Evolutionary conservation across 2,797 vertebrate species (phyloP), one percentile per base, ranked within the genome.

Genomic region (Melanotaenia pygmaea): DNA sequence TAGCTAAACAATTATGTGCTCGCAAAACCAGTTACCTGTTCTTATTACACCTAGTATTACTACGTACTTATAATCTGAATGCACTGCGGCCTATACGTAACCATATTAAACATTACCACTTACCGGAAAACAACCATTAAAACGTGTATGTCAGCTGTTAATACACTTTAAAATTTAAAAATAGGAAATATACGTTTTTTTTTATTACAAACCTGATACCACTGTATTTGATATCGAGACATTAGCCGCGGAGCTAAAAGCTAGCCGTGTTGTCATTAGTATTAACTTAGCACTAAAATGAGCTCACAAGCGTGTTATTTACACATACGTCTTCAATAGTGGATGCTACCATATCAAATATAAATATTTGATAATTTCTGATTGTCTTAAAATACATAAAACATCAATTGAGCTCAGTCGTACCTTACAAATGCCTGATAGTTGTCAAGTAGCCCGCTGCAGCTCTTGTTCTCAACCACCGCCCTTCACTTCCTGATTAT

Each of bases 401-500:
- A 6, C 11, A 34, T 4, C 1, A 5, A 0, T 0, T 5, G 50
- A 76, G 51, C 5, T 37, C 1, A 20, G 3, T 26, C 87, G 82
- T 89, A 95, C 95, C 95, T 92, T 65, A 81, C 70, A 76, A 79
- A 62, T n/a, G 74, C 56, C 1, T 4, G 72, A 80, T 35, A 69
- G 58, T 59, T 13, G 56, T 67, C 67, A 59, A 51, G 43, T 85
- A 83, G 43, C 74, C 70, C 72, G 47, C 3, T 32, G 70, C 83
- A 78, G 72, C 74, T 80, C 58, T 69, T 82, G 66, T 78, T 68
- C 74, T 91, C 86, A 94, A 95, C 95, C 95, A 95, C 94, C 94
- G 94, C 95, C 94, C 94, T 93, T 92, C 92, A 94, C 94, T 95
- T 95, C 94, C 94, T 93, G 86, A 82, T 90, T 14, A 67, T 66